These are phyloP conservation scores for Augochlora pura DNA, from an alignment of 1,140 invertebrate species.

Conservation along the genomic window DNA sequence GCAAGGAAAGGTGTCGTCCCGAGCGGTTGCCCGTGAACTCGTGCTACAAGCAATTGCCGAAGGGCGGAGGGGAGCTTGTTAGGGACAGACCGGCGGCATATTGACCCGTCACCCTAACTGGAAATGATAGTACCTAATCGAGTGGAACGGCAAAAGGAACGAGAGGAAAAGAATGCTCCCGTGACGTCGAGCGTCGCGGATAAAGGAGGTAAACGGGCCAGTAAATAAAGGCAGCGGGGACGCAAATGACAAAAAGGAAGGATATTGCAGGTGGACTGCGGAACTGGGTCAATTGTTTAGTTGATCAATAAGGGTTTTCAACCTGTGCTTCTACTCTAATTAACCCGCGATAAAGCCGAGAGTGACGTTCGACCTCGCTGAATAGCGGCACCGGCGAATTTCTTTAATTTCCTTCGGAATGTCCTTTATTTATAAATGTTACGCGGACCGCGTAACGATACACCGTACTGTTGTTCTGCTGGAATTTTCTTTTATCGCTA, in stretches of 20 bases:
- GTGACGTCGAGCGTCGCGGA: not conserved
- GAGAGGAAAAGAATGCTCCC: conserved; percentile 12
- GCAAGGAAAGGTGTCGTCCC: not conserved
- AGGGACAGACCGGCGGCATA: conserved; percentile 40
- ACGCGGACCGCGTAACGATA: too few species aligned
- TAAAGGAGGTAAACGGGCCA: not conserved
- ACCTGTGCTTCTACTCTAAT: not conserved
- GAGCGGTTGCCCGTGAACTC: not conserved
- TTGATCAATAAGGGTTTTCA: not conserved
- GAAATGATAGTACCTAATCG: conserved; percentile 63
- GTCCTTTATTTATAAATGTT: not conserved
- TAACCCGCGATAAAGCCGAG: not conserved
- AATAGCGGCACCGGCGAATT: not conserved
- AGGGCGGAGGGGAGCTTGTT: conserved; percentile 39
- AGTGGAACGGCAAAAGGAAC: conserved; percentile 38
- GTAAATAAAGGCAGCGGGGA: conserved; percentile 21
- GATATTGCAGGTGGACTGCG: not conserved
- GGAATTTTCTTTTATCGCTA: too few species aligned
- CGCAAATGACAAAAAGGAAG: not conserved
- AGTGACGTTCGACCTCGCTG: not conserved
- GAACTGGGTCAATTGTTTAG: not conserved
- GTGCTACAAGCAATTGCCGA: conserved; percentile 18
- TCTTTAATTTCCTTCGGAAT: not conserved
- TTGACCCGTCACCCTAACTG: conserved; percentile 52
- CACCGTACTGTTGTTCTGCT: too few species aligned